phyloP scores from a whole-genome alignment of 2,113 vertebrate genomes.

The Chroicocephalus ridibundus region DNA sequence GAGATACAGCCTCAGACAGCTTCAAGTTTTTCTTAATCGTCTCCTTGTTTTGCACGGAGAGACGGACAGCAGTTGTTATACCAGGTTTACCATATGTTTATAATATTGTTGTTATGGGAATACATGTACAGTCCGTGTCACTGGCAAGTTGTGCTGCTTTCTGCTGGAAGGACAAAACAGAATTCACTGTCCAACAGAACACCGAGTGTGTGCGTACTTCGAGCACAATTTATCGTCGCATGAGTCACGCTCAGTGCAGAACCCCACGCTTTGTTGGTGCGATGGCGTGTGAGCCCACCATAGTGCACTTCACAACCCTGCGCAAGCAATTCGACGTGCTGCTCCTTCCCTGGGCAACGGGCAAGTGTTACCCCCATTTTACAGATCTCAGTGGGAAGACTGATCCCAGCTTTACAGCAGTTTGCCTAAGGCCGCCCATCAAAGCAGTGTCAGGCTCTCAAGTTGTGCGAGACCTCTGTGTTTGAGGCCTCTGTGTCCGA shows the following conservation, averaged over 20 bases:
- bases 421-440: background rate
- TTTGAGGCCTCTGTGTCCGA: rapidly evolving
- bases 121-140: constrained; percentile 5
- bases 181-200: background rate
- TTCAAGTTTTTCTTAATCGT: background rate
- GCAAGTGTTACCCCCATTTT: background rate
- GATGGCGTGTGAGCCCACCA: background rate
- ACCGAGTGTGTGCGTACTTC: background rate
- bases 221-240: background rate
- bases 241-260: background rate
- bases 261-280: background rate
- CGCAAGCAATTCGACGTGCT: background rate
- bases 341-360: background rate
- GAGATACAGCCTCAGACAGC: constrained; percentile 29
- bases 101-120: constrained; percentile 43
- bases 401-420: background rate
- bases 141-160: constrained; percentile 32
- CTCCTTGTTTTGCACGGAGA: constrained; percentile 19
- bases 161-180: constrained; percentile 31
- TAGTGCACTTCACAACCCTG: background rate
- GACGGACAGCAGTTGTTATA: background rate
- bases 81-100: constrained; percentile 41
- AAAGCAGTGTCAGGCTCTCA: background rate
- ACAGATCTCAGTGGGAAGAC: background rate
- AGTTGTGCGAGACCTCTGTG: background rate